phyloP scores from a whole-genome alignment of 2,797 vertebrate species.

The Cetoscarus ocellatus region DNA sequence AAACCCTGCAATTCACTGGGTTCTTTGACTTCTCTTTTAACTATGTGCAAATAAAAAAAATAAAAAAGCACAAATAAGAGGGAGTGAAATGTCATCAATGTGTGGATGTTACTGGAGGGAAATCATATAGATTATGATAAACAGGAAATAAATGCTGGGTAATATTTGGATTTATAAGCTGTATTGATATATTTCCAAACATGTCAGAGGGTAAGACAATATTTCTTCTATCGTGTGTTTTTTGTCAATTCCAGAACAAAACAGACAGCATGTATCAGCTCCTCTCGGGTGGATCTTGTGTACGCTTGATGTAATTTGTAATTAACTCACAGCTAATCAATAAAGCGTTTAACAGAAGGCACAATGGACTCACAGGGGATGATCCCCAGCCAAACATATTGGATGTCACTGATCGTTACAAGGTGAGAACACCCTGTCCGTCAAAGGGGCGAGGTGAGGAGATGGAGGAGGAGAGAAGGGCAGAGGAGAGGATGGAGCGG shows the following conservation, averaged over 20 bases:
- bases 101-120: neutral
- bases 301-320: conserved; percentile 70
- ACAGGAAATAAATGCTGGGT: no score
- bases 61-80: conserved; percentile 54
- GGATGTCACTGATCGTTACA: conserved; percentile 79
- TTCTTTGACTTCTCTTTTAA: no score
- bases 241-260: no score
- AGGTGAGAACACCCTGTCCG: conserved; percentile 75
- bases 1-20: no score
- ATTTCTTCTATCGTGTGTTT: no score
- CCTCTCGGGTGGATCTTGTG: conserved; percentile 42
- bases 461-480: conserved; percentile 24
- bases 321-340: conserved; percentile 83
- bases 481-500: conserved; percentile 18
- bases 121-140: conserved; percentile 16
- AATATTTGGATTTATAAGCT: no score
- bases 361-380: conserved; percentile 76
- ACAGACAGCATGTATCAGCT: conserved; percentile 39
- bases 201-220: no score
- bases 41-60: no score
- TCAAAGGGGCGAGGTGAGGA: conserved; percentile 50
- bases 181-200: no score
- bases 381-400: conserved; percentile 77
- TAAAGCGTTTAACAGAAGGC: conserved; percentile 75
- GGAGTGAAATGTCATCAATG: conserved; percentile 71